A percentile compares a stretch with the other conserved stretches of the same genome.
These are phyloP conservation scores for Oeneis ivallda DNA, from an alignment of 2,888 invertebrate genomes.

Conservation along the genomic window DNA sequence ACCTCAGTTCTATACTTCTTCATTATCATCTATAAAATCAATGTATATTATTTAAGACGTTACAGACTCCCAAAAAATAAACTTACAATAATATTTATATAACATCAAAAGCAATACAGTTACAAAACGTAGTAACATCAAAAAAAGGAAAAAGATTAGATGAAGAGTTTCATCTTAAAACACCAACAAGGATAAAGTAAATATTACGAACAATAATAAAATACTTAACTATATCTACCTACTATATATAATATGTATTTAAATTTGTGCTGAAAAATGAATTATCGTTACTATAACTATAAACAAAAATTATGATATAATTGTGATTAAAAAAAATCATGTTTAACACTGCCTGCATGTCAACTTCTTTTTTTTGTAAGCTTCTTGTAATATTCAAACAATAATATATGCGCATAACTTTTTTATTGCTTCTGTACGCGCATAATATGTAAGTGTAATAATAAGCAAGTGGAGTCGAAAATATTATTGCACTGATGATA, in stretches of 20 bases:
- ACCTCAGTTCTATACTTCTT: no score
- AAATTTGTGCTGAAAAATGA: slow-evolving; percentile 50
- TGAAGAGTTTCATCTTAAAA: slow-evolving; percentile 36
- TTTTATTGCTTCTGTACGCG: neutral
- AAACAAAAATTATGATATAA: neutral
- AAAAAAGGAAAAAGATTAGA: slow-evolving; percentile 19
- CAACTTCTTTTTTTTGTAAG: no score
- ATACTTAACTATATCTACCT: slow-evolving; percentile 36
- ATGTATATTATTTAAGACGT: neutral
- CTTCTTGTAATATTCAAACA: neutral
- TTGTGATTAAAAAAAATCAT: neutral
- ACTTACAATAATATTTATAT: slow-evolving; percentile 28
- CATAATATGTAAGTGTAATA: no score
- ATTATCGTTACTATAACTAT: slow-evolving; percentile 12
- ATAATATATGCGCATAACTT: neutral
- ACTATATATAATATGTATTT: slow-evolving; percentile 43
- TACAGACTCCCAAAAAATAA: slow-evolving; percentile 37
- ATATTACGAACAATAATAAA: slow-evolving; percentile 30
- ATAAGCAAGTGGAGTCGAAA: neutral
- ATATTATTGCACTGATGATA: neutral
- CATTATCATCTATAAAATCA: neutral
- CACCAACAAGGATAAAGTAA: slow-evolving; percentile 35
- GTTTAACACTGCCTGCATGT: slow-evolving; percentile 8
- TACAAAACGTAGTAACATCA: slow-evolving; percentile 51
- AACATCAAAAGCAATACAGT: slow-evolving; percentile 42